These are phyloP conservation scores for Galeruca laticollis DNA, from an alignment of 2,888 invertebrate species.

Conservation along the genomic window DNA sequence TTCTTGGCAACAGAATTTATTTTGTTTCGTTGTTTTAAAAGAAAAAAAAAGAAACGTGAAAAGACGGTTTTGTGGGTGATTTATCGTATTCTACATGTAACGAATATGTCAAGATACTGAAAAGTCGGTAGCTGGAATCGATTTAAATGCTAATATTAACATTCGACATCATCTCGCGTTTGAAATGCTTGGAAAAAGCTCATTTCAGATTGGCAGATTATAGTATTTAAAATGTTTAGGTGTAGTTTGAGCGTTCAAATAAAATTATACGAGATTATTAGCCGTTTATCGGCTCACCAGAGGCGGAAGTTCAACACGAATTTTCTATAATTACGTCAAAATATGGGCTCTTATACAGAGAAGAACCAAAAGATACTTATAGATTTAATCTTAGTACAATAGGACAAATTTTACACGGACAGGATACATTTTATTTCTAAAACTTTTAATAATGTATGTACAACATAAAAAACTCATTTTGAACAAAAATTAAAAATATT, in stretches of 20 bases:
- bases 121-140: conserved; percentile 48
- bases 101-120: conserved; percentile 41
- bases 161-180: conserved; percentile 38
- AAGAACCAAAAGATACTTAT: too few species aligned
- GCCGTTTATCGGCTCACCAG: neutral
- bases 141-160: conserved; percentile 50
- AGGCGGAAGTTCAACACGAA: neutral
- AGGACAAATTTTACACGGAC: too few species aligned
- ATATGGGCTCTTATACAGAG: too few species aligned
- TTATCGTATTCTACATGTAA: conserved; percentile 40
- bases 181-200: conserved; percentile 39
- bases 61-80: conserved; percentile 40
- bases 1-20: conserved; percentile 19
- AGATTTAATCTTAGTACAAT: too few species aligned
- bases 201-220: conserved; percentile 44
- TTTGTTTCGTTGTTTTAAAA: neutral
- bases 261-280: conserved; percentile 21
- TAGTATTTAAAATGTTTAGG: conserved; percentile 41
- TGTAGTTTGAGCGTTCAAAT: conserved; percentile 23
- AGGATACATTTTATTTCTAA: too few species aligned
- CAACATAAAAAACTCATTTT: too few species aligned
- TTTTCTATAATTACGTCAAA: neutral
- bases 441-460: too few species aligned
- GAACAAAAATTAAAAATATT: too few species aligned
- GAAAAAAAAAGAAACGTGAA: conserved; percentile 13